phyloP scores from a whole-genome alignment of 2,797 vertebrate species.

The Macropodus opercularis region DNA sequence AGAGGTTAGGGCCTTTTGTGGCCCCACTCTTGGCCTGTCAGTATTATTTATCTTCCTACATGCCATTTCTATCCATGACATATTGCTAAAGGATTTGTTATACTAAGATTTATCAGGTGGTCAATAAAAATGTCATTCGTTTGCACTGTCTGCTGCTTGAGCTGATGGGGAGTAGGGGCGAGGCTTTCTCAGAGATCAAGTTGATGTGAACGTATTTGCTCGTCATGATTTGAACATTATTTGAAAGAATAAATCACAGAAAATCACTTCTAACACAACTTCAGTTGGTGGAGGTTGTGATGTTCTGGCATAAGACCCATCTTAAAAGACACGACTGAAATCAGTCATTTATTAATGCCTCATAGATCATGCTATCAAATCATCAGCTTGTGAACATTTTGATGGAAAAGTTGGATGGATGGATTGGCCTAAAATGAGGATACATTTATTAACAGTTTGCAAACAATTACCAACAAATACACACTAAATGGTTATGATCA shows the following conservation, averaged over 20 bases:
- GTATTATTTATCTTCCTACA: conserved; percentile 27
- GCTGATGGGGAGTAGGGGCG: neutral
- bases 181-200: conserved; percentile 22
- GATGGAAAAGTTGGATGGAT: no score
- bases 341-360: no score
- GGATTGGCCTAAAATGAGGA: no score
- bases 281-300: no score
- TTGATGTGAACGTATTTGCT: no score
- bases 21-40: conserved; percentile 11
- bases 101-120: conserved; percentile 5
- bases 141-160: neutral
- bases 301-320: no score
- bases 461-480: no score
- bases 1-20: conserved; percentile 52
- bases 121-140: conserved; percentile 13
- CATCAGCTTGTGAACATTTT: no score
- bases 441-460: no score
- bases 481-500: neutral
- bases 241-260: neutral
- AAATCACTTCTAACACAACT: neutral
- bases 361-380: no score
- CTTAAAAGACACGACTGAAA: no score
- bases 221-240: no score
- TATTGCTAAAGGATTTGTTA: neutral
- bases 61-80: conserved; percentile 1